Conservation (phyloP, 1,140 invertebrate genomes). For the Nasonia vitripennis region DNA sequence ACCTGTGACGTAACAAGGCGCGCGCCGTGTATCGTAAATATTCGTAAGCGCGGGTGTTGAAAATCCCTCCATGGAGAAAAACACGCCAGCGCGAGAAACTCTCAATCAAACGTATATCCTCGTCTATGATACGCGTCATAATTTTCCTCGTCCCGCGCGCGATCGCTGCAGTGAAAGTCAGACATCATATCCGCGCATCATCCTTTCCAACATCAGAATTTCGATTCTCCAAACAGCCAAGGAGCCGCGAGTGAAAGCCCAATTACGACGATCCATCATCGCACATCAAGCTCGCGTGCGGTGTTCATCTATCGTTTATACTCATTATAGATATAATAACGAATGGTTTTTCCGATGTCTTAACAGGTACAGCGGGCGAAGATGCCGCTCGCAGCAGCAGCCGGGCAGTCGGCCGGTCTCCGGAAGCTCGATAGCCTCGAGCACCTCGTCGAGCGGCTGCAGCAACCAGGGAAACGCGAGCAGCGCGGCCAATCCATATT, state of each 20-base stretch:
- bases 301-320: background rate
- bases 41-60: background rate
- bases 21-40: background rate
- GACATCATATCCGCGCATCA: no score
- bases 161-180: no score
- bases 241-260: no score
- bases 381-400: conserved; percentile 59
- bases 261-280: no score
- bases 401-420: conserved; percentile 80
- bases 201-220: no score
- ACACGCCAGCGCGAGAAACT: background rate
- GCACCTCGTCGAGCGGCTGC: conserved; percentile 42
- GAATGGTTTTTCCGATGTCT: background rate
- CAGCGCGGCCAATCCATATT: conserved; percentile 78
- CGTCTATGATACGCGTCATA: no score
- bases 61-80: background rate
- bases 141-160: no score
- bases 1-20: background rate
- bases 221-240: no score
- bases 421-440: conserved; percentile 75
- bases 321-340: background rate
- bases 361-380: conserved; percentile 45
- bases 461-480: conserved; percentile 65
- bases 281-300: no score
- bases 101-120: no score